Evolutionary conservation across 2,113 vertebrate genomes (phyloP).

Genomic region (Zosterops japonicus): DNA sequence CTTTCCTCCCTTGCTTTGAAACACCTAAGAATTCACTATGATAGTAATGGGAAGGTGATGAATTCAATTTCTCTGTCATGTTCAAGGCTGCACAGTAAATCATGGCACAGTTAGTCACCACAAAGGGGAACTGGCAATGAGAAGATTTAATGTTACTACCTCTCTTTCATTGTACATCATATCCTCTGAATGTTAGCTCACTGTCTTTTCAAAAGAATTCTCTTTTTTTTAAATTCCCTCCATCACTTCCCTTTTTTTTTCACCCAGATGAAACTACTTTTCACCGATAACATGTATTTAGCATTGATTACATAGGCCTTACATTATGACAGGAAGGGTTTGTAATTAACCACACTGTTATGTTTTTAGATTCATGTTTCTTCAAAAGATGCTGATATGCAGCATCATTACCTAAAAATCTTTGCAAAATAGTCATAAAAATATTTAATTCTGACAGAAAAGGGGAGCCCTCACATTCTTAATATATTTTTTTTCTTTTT

Average conservation of each 20-base stretch:
- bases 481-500: no score
- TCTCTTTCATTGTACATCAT: neutral
- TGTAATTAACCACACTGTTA: neutral
- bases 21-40: neutral
- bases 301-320: neutral
- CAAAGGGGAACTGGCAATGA: neutral
- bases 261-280: neutral
- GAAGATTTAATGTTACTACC: neutral
- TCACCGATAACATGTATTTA: neutral
- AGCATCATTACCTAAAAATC: neutral
- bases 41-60: neutral
- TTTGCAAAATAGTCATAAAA: neutral
- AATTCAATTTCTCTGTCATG: neutral
- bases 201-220: neutral
- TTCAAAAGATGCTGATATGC: neutral
- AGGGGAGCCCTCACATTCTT: neutral
- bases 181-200: neutral
- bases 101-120: neutral
- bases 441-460: neutral
- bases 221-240: neutral
- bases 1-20: conserved; percentile 11
- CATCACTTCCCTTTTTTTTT: neutral
- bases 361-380: neutral
- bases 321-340: neutral
- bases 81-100: neutral